phyloP scores from a whole-genome alignment of 2,113 vertebrate species.

The Catagonus wagneri region DNA sequence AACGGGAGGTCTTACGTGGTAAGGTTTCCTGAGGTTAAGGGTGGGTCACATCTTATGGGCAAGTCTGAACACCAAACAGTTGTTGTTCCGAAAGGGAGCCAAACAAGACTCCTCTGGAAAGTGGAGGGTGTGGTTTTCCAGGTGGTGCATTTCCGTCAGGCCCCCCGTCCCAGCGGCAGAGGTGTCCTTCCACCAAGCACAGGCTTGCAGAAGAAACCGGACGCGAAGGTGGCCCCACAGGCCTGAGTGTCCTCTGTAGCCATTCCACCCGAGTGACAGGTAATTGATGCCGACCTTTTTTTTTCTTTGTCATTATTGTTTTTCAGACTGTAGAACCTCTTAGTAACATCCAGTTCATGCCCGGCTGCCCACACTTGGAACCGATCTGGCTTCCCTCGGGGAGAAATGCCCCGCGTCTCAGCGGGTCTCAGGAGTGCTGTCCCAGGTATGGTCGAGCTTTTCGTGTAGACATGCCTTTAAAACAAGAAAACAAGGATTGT shows the following conservation, averaged over 20 bases:
- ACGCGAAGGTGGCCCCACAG: rapidly evolving
- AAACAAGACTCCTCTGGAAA: not conserved
- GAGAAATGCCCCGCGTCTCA: not conserved
- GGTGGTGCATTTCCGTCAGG: not conserved
- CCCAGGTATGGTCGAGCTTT: not conserved
- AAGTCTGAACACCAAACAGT: not conserved
- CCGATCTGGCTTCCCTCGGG: not conserved
- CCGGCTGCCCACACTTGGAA: not conserved
- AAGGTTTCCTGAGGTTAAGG: not conserved
- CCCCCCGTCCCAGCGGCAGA: not conserved
- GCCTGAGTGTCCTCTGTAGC: not conserved
- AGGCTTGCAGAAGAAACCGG: not conserved
- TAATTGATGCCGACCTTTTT: not conserved
- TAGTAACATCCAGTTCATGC: no score
- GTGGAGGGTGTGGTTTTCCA: not conserved
- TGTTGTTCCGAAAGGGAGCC: not conserved
- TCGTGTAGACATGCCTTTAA: not conserved
- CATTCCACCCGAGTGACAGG: not conserved
- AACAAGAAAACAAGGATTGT: not conserved
- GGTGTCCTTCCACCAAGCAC: not conserved
- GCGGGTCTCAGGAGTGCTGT: not conserved
- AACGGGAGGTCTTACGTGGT: not conserved
- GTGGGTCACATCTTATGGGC: not conserved
- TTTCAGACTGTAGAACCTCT: conserved; percentile 30
- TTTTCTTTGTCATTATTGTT: not conserved